Percentiles rank a stretch among this genome's conserved stretches.
Evolutionary conservation across 2,797 vertebrate genomes (phyloP).

Genomic region (Gambusia yucatana): DNA sequence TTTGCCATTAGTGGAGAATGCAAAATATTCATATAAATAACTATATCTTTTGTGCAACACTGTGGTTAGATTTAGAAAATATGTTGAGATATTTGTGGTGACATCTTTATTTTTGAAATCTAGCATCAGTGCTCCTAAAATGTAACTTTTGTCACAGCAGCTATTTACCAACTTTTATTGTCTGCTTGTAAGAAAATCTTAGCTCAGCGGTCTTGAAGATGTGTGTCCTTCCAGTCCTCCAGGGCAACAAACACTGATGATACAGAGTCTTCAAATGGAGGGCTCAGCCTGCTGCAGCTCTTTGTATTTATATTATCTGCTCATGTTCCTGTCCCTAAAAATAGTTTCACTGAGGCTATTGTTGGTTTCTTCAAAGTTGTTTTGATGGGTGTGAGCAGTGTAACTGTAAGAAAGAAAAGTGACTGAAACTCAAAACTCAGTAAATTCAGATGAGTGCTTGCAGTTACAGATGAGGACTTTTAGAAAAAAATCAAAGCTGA

Average conservation of each 20-base stretch:
- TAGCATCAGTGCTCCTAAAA: not conserved
- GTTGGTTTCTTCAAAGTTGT: conserved; percentile 35
- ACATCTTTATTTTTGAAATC: not conserved
- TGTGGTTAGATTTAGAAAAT: not conserved
- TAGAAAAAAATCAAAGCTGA: conserved; percentile 44
- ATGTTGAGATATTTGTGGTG: not conserved
- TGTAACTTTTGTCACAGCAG: not conserved
- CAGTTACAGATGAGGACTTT: conserved; percentile 44
- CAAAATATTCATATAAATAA: not conserved
- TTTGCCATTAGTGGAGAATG: not conserved
- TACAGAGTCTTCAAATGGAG: conserved; percentile 57
- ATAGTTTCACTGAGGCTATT: conserved; percentile 44
- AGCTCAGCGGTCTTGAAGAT: conserved; percentile 64
- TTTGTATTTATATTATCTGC: conserved; percentile 52
- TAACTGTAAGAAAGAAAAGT: conserved; percentile 27
- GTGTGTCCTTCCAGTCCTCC: conserved; percentile 43
- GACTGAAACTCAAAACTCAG: conserved; percentile 42
- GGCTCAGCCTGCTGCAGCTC: conserved; percentile 58
- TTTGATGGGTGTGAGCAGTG: conserved; percentile 40
- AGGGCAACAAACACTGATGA: conserved; percentile 65
- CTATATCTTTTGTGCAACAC: not conserved
- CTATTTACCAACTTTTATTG: not conserved
- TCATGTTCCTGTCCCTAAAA: conserved; percentile 54
- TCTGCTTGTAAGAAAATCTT: not conserved
- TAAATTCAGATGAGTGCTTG: conserved; percentile 29